Evolutionary conservation across 1,140 invertebrate genomes (phyloP).

Genomic region (Chironomus striatipennis): DNA sequence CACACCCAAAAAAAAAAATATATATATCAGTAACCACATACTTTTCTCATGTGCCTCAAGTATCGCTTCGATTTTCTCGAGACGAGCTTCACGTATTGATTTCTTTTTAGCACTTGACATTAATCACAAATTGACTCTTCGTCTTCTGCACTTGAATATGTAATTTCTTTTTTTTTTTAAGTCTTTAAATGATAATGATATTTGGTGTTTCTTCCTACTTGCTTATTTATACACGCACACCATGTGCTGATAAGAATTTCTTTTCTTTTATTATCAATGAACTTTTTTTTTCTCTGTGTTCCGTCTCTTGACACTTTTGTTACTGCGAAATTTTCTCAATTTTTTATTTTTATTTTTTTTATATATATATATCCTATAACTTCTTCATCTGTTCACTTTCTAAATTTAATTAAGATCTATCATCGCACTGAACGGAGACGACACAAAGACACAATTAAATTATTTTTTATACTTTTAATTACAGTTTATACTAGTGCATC

Average conservation of each 20-base stretch:
- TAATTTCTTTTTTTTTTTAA: background rate
- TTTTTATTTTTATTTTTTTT: no score
- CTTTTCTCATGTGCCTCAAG: background rate
- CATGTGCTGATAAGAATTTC: background rate
- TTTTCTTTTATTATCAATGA: background rate
- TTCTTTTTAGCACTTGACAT: slow-evolving; percentile 18
- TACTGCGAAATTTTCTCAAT: slow-evolving; percentile 3
- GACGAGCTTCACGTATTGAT: background rate
- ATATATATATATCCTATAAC: background rate
- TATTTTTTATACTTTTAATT: background rate
- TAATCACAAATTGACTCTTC: background rate
- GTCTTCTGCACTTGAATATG: background rate
- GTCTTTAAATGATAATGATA: background rate
- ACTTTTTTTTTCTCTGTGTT: background rate
- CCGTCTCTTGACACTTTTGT: no score
- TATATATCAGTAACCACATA: slow-evolving; percentile 15
- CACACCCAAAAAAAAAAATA: no score
- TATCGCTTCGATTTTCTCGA: slow-evolving; percentile 12
- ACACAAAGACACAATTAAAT: slow-evolving; percentile 3
- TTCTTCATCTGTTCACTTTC: background rate
- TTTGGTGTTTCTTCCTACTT: background rate
- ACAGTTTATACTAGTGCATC: background rate
- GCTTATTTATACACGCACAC: background rate
- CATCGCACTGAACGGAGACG: background rate
- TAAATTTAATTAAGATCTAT: background rate